Base-by-base conservation (phyloP, 2,797 vertebrate species). In the Macroramphosus scolopax region DNA sequence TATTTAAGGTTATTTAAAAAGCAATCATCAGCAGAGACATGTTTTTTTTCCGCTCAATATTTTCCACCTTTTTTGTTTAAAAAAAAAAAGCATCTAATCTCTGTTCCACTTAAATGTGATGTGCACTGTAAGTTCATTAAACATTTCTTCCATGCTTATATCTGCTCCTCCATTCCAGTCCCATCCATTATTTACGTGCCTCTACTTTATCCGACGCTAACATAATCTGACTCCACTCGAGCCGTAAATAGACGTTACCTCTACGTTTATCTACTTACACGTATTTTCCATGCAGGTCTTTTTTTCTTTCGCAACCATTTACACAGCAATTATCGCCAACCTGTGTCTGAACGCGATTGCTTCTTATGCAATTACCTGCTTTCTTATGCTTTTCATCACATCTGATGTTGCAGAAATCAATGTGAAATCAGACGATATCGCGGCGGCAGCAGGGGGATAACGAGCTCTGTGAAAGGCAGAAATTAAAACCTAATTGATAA, bases 231-330 rank as follows among this genome's bases (percentile, higher is more conserved):
- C 63, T 76, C 50, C 55, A 61, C 60, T 74, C 46, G 24, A 63
- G 71, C 48, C 63, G 58, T 77, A 82, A 76, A 75, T 60, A 71
- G 60, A 83, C 24, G 51, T 59, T 74, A 63, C 42, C 41, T 54
- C 38, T 20, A 51, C 11, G 9, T 42, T 37, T 40, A 48, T 77
- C 69, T 75, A 57, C 76, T 78, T 60, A 68, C 52, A 26, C 55
- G 51, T 57, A 63, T 78, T 33, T 33, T 14, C 14, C n/a, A 12
- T 2, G 2, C 31, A n/a, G n/a, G 12, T 5, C 6, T 33, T 33
- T 10, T 33, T 33, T 10, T 33, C 31, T 33, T 3, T 22, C 20
- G 3, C 3, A 22, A 22, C 45, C 49, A 65, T 80, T 77, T 81
- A 52, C 47, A 51, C 39, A 40, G 35, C 57, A 72, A 66, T 81